Conservation (phyloP, 2,797 vertebrate genomes). For the Sebastes flavidus region DNA sequence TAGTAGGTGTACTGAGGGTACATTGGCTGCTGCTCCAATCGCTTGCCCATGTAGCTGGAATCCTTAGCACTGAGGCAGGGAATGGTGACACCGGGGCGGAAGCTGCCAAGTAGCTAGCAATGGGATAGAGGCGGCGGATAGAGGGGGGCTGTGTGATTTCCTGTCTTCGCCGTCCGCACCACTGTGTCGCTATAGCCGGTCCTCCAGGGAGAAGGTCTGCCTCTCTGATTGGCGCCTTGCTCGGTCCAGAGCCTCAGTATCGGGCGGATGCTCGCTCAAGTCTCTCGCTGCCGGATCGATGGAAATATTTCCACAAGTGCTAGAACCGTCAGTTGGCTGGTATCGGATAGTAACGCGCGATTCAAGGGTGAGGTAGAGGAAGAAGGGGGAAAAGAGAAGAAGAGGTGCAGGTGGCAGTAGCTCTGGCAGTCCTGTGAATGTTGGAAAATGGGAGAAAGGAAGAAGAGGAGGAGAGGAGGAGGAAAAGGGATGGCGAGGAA, state of each 20-base stretch:
- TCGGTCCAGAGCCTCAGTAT: slow-evolving; percentile 42
- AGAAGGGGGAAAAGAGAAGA: slow-evolving; percentile 50
- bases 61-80: slow-evolving; percentile 91
- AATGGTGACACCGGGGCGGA: slow-evolving; percentile 78
- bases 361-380: slow-evolving; percentile 65
- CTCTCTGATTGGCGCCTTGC: slow-evolving; percentile 35
- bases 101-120: slow-evolving; percentile 67
- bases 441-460: slow-evolving; percentile 66
- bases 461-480: slow-evolving; percentile 69
- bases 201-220: slow-evolving; percentile 59
- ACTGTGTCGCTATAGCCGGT: slow-evolving; percentile 47
- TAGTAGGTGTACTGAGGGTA: slow-evolving; percentile 99
- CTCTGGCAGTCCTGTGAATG: slow-evolving; percentile 57
- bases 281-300: slow-evolving; percentile 46
- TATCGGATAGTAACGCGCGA: slow-evolving; percentile 55
- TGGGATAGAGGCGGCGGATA: slow-evolving; percentile 48
- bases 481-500: slow-evolving; percentile 73
- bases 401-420: slow-evolving; percentile 74
- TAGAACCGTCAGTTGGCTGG: slow-evolving; percentile 38
- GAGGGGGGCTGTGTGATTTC: slow-evolving; percentile 48
- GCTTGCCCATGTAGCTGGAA: slow-evolving; percentile 99
- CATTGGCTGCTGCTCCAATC: slow-evolving; percentile 99
- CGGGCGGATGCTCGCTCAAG: slow-evolving; percentile 46
- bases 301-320: slow-evolving; percentile 75
- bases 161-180: slow-evolving; percentile 56